Percentiles rank a stretch among this genome's conserved stretches.
phyloP scores from a whole-genome alignment of 2,888 invertebrate species.

The Coelinius sp. region DNA sequence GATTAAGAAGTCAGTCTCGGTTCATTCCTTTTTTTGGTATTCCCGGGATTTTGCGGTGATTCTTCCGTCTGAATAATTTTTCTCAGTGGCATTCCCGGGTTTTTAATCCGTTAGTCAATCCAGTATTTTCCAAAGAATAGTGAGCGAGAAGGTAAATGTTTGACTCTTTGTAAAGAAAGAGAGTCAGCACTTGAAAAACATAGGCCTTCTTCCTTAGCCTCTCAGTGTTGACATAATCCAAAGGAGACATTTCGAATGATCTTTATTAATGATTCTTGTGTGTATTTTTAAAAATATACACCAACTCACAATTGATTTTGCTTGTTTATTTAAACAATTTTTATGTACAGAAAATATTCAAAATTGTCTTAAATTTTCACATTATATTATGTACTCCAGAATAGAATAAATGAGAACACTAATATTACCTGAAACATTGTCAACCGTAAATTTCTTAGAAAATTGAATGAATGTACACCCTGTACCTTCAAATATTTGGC shows the following conservation, averaged over 20 bases:
- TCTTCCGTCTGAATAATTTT: conserved; percentile 53
- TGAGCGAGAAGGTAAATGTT: neutral
- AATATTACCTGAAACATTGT: no score
- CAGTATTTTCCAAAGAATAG: conserved; percentile 40
- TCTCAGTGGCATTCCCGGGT: conserved; percentile 31
- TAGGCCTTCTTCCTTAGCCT: conserved; percentile 32
- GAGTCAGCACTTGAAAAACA: conserved; percentile 39
- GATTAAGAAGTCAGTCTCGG: conserved; percentile 52
- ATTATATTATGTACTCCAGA: no score
- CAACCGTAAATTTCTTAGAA: neutral
- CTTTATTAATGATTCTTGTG: conserved; percentile 10
- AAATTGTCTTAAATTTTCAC: no score
- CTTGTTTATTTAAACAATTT: no score
- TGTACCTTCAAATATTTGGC: neutral
- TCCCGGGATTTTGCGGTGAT: conserved; percentile 47
- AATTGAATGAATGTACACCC: neutral
- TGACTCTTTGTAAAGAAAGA: neutral
- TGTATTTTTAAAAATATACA: neutral
- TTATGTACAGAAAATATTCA: no score
- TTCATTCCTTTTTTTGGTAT: conserved; percentile 35
- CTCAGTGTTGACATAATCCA: conserved; percentile 24
- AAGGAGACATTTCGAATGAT: conserved; percentile 16
- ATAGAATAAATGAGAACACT: no score
- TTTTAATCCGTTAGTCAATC: conserved; percentile 55
- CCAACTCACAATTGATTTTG: neutral